Evolutionary conservation across 37 sponge, comb jelly and placozoan genomes (phyloP).

Genomic region (Cladorhizidae sp.): DNA sequence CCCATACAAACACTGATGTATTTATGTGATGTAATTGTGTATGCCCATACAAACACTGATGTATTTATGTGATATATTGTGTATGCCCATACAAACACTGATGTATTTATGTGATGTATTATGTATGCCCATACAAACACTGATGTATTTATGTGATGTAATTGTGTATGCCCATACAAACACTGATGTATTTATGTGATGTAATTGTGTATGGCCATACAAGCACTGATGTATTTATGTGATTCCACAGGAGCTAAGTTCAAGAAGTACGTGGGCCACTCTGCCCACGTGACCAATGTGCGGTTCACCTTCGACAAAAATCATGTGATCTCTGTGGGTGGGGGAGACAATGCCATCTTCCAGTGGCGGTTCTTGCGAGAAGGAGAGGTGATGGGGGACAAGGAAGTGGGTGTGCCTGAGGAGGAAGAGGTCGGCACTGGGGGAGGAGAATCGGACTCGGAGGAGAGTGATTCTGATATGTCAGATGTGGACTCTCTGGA

Average conservation of each 20-base stretch:
- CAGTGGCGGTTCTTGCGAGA: slow-evolving; percentile 87
- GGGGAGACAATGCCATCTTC: slow-evolving; percentile 94
- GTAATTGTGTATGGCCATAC: too few relatives aligned
- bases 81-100: too few relatives aligned
- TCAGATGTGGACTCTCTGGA: slow-evolving; percentile 88
- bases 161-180: too few relatives aligned
- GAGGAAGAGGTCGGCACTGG: not conserved
- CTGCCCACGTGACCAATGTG: slow-evolving; percentile 98
- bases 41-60: too few relatives aligned
- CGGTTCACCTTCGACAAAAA: slow-evolving; percentile 74
- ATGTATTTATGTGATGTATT: too few relatives aligned
- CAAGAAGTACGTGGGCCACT: slow-evolving; percentile 92
- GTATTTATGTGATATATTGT: too few relatives aligned
- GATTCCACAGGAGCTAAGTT: slow-evolving; percentile 83
- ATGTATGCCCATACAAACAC: too few relatives aligned
- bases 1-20: too few relatives aligned
- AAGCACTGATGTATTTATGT: not conserved
- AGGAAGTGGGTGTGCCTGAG: too few relatives aligned
- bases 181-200: too few relatives aligned
- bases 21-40: too few relatives aligned
- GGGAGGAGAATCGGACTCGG: slow-evolving; percentile 72
- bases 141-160: too few relatives aligned
- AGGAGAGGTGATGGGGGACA: slow-evolving; percentile 34
- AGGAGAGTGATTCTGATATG: slow-evolving; percentile 84
- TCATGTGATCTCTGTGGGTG: slow-evolving; percentile 88